Evolutionary conservation across 2,797 vertebrate species (phyloP).

Genomic region (Clarias fuscus): DNA sequence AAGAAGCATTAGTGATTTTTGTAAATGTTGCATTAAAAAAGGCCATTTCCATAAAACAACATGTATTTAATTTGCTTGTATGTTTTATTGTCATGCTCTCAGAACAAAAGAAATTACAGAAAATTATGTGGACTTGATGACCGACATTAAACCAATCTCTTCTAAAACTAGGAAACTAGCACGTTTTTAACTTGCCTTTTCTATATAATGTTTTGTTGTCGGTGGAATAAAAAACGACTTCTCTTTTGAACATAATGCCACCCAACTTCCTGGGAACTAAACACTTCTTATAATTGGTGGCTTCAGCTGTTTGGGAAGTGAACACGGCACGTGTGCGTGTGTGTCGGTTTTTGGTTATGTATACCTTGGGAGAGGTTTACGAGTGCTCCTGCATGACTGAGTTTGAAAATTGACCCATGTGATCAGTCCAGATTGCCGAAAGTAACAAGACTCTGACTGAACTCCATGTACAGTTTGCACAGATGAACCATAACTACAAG

Average conservation of each 20-base stretch:
- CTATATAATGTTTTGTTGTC: not conserved
- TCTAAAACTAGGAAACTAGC: not conserved
- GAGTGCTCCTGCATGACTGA: constrained; percentile 40
- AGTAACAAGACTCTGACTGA: constrained; percentile 44
- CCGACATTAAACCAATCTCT: not conserved
- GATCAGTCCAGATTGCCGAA: constrained; percentile 59
- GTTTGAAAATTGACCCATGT: constrained; percentile 55
- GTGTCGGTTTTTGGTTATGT: not conserved
- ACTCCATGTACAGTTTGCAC: not conserved
- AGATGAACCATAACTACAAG: not conserved
- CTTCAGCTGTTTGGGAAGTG: not conserved
- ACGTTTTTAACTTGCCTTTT: not conserved
- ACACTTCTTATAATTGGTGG: not conserved
- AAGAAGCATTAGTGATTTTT: not conserved
- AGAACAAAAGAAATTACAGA: not conserved
- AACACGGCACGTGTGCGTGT: not conserved
- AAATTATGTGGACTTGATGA: not conserved
- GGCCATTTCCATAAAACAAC: not conserved
- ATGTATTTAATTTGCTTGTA: not conserved
- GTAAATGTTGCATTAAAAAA: not conserved
- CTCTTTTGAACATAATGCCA: not conserved
- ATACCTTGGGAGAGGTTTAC: not conserved
- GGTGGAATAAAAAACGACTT: not conserved
- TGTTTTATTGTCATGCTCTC: not conserved
- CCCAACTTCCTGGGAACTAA: not conserved